These are phyloP conservation scores for Hucho hucho DNA, from an alignment of 2,113 vertebrate species.

Conservation along the genomic window DNA sequence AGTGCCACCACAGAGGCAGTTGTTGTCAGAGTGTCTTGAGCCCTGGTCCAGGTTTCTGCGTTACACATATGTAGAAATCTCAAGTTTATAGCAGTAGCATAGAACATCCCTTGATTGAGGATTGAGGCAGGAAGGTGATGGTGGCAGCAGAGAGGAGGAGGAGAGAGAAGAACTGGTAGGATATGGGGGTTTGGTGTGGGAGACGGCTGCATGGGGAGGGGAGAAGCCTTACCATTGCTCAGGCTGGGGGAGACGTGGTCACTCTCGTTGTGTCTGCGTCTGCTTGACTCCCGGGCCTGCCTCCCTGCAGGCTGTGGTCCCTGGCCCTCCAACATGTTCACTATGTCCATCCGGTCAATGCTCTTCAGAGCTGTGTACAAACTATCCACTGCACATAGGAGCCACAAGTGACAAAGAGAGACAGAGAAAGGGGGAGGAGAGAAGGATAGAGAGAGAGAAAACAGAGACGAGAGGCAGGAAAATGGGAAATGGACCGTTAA, in stretches of 20 bases:
- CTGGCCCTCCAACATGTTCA: slow-evolving; percentile 85
- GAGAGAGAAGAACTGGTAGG: slow-evolving; percentile 28
- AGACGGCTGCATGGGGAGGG: slow-evolving; percentile 33
- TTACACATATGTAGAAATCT: slow-evolving; percentile 51
- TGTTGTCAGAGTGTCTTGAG: slow-evolving; percentile 74
- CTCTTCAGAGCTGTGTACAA: slow-evolving; percentile 85
- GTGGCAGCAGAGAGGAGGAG: neutral
- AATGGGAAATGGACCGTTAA: neutral
- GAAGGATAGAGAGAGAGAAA: slow-evolving; percentile 18
- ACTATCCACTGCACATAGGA: slow-evolving; percentile 79
- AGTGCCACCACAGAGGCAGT: slow-evolving; percentile 13
- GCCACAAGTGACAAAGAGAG: slow-evolving; percentile 5
- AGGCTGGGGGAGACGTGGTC: slow-evolving; percentile 89
- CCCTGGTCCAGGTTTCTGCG: slow-evolving; percentile 52
- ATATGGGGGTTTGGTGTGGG: slow-evolving; percentile 10
- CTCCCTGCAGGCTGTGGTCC: slow-evolving; percentile 71
- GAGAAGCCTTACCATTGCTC: slow-evolving; percentile 87
- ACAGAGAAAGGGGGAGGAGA: neutral
- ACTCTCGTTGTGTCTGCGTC: slow-evolving; percentile 72
- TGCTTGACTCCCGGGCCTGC: slow-evolving; percentile 71
- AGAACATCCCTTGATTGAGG: neutral
- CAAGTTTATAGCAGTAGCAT: slow-evolving; percentile 33
- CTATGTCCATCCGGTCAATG: slow-evolving; percentile 89
- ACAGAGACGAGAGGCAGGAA: slow-evolving; percentile 3
- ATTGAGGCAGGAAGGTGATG: neutral